Base-by-base conservation (phyloP, 2,113 vertebrate genomes). In the Plotosus lineatus region DNA sequence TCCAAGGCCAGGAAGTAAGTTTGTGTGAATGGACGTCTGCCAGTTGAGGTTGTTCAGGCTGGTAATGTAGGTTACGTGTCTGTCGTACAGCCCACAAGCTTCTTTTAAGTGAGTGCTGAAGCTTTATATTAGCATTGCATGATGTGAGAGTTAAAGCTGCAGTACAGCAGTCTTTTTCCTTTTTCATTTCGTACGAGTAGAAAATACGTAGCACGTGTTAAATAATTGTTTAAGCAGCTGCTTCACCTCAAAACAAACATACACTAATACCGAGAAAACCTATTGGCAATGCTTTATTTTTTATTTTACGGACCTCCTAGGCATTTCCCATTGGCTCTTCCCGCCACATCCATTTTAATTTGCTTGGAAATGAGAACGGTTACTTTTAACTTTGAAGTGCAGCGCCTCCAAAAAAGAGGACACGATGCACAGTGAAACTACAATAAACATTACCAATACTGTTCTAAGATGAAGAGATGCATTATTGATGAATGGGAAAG, bases 1-100 rank as follows among this genome's bases (percentile, higher is more conserved):
- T 89, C 82, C 87, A 81, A 80, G 86, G 82, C 82, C 88, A 90
- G 85, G 87, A 91, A 90, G 90, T 89, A 88, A 85, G 88, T 89
- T 85, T 84, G 82, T 84, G 61, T 87, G 85, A 90, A 89, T 87
- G 80, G 84, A 90, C 79, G 83, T 83, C n/a, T 83, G 85, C 82
- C 82, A 75, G 79, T 85, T 75, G 61, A 80, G 68, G 79, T 79
- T 72, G 48, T 79, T 86, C 86, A 33, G 82, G 69, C 78, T 73
- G 78, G 77, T 84, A 84, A 82, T 85, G 81, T 76, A 85, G 82
- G 68, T 80, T 78, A 82, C 73, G 50, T 75, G 66, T 85, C 79
- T 80, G 61, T 66, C 40, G 40, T 58, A 31, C 63, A 78, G 71
- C 79, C 33, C 76, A 82, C 46, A 17, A 42, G 83, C 50, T 2